phyloP scores from a whole-genome alignment of 2,113 vertebrate genomes.

The Plecturocebus donacophilus region DNA sequence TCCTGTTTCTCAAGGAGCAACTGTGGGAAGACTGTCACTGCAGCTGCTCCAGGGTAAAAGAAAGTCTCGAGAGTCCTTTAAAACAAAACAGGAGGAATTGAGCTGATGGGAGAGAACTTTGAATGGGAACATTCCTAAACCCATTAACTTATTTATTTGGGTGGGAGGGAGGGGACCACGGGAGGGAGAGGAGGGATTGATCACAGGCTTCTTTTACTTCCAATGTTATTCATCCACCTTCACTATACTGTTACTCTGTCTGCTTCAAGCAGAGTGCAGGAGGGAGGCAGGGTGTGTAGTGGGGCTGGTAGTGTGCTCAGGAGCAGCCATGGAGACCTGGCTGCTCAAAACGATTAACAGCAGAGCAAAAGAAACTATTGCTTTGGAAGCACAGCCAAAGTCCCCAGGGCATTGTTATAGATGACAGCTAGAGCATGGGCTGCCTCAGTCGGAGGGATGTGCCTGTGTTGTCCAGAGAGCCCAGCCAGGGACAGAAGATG shows the following conservation, averaged over 20 bases:
- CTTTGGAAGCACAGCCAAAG: not conserved
- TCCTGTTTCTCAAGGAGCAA: slow-evolving; percentile 59
- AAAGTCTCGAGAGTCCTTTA: slow-evolving; percentile 47
- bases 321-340: not conserved
- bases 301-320: not conserved
- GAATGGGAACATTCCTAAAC: slow-evolving; percentile 77
- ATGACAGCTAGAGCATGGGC: not conserved
- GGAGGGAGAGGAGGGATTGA: slow-evolving; percentile 57
- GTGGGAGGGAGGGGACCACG: slow-evolving; percentile 35
- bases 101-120: slow-evolving; percentile 75
- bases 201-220: slow-evolving; percentile 41
- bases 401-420: not conserved
- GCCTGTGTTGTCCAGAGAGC: not conserved
- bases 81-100: slow-evolving; percentile 34
- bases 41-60: slow-evolving; percentile 48
- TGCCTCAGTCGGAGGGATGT: not conserved
- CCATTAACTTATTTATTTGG: slow-evolving; percentile 82
- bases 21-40: slow-evolving; percentile 61
- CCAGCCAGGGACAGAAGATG: not conserved
- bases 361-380: not conserved
- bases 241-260: slow-evolving; percentile 60
- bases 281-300: slow-evolving; percentile 13
- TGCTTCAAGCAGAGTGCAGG: not conserved
- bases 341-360: slow-evolving; percentile 43
- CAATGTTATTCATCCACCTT: slow-evolving; percentile 1